These are phyloP conservation scores for Onychomys arenicola DNA, from an alignment of 2,797 vertebrate genomes.

Conservation along the genomic window DNA sequence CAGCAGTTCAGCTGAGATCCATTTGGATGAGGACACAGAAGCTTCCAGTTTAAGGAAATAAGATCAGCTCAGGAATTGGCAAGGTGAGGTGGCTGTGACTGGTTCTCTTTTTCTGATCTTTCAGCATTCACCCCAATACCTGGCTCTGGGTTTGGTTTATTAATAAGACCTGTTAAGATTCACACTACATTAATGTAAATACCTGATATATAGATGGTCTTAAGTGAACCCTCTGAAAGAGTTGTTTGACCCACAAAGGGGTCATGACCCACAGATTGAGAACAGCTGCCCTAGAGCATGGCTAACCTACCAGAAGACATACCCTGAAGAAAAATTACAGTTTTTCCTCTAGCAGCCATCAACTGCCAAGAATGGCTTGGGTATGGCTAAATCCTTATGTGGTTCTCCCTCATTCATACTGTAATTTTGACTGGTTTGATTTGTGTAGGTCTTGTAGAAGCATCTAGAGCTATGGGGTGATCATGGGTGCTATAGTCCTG, in stretches of 20 bases:
- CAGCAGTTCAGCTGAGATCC: too few relatives aligned
- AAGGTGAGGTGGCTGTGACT: too few relatives aligned
- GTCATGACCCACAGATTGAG: background rate
- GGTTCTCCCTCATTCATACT: background rate
- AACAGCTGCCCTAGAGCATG: background rate
- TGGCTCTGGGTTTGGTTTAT: too few relatives aligned
- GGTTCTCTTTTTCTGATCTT: too few relatives aligned
- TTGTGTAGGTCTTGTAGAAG: background rate
- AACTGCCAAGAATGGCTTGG: background rate
- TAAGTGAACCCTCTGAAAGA: background rate
- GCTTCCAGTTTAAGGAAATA: too few relatives aligned
- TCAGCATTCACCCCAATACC: too few relatives aligned
- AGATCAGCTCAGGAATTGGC: too few relatives aligned
- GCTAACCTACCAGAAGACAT: background rate
- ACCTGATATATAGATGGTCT: background rate
- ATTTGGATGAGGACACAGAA: too few relatives aligned
- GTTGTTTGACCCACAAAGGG: background rate
- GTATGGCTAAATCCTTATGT: background rate
- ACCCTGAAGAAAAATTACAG: background rate
- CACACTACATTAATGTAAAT: background rate
- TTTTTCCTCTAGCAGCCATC: background rate
- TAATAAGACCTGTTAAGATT: too few relatives aligned
- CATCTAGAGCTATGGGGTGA: background rate
- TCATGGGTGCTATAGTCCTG: background rate
- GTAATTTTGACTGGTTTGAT: background rate